phyloP scores from a whole-genome alignment of 1,140 invertebrate species.

The Drosophila pruinosa region DNA sequence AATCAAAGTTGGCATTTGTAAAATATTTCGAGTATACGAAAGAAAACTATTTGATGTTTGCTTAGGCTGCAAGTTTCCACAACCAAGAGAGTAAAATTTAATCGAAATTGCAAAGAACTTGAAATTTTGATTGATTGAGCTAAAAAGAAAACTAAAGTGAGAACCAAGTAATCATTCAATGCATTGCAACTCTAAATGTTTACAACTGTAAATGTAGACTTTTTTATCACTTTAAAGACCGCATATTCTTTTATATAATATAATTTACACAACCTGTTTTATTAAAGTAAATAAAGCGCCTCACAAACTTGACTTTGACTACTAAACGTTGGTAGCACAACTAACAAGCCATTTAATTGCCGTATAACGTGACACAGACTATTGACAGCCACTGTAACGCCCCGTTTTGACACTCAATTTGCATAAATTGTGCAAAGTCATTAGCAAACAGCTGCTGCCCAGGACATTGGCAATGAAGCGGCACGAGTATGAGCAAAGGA shows the following conservation, averaged over 20 bases:
- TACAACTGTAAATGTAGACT: no score
- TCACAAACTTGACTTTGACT: not conserved
- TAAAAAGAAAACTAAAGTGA: not conserved
- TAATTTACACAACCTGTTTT: not conserved
- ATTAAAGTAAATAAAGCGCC: no score
- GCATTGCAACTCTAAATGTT: no score
- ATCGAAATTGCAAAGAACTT: not conserved
- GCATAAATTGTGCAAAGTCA: conserved; percentile 69
- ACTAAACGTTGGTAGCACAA: not conserved
- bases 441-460: conserved; percentile 31
- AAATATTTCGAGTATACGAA: not conserved
- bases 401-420: conserved; percentile 59
- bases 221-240: no score
- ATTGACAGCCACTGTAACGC: conserved; percentile 20
- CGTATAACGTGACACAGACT: conserved; percentile 15
- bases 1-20: conserved; percentile 58
- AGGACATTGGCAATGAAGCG: conserved; percentile 24
- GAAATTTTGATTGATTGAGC: not conserved
- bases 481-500: not conserved
- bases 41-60: conserved; percentile 39
- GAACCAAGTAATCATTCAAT: no score
- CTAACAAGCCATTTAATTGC: conserved; percentile 33
- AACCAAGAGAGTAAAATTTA: conserved; percentile 4
- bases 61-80: conserved; percentile 45
- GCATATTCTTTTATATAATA: not conserved